Base-by-base conservation (phyloP, 2,797 vertebrate species). In the Cercopithecus mitis region DNA sequence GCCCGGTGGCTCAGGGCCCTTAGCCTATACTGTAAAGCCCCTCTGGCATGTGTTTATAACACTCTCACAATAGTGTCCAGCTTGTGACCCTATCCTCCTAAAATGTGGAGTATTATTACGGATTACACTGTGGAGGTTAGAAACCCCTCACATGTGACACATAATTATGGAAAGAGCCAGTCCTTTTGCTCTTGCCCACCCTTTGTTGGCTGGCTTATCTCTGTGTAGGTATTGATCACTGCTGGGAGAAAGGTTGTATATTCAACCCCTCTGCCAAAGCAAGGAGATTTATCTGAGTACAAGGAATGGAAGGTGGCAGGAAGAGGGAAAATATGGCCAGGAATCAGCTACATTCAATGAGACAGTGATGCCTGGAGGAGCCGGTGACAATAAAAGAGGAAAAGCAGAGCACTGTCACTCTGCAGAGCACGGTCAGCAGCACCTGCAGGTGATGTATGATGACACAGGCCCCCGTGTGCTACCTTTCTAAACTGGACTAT, bases 201-300 rank as follows among this genome's bases (percentile, higher is more conserved):
- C 52, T 92, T 96, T 80, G 9, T 77, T 58, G 77, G 25, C 43
- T 92, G 73, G 72, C 67, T 97, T 94, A 90, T 81, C 84, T 95
- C 61, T 0, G 1, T 12, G 11, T 41, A 61, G 50, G 88, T 93
- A 95, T 95, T 95, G 94, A 97, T 95, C 95, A 88, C 90, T n/a
- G 57, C 61, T 55, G 27, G 70, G 73, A 12, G 75, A 81, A 96
- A 94, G 88, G 73, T 91, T 77, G 41, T 97, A 96, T 95, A 88
- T 97, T 96, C 93, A 97, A 77, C 24, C 17, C 81, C 30, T 83
- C 96, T 92, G 95, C 76, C 96, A 82, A 77, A 95, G 90, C 19
- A 52, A 61, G 19, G 76, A 96, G 96, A 98, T 95, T 98, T 97
- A 98, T 97, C 61, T 82, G 41, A 95, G 80, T 41, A 67, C 20